Conservation (phyloP, 1,140 invertebrate genomes). For the Potamilus streckersoni region DNA sequence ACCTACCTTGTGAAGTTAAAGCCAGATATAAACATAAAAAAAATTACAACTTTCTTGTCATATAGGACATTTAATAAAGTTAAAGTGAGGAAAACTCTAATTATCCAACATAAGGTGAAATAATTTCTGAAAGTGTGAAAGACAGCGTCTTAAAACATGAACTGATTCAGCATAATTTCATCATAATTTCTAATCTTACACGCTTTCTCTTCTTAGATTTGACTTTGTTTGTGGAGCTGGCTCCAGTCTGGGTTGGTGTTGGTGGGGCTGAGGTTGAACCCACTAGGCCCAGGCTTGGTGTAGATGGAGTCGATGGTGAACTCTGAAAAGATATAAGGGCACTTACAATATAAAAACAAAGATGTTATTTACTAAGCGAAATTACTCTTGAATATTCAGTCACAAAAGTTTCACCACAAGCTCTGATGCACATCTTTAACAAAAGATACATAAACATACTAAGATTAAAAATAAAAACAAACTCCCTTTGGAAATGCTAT, state of each 20-base stretch:
- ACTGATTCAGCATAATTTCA: not conserved
- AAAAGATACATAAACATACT: not conserved
- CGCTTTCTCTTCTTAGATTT: constrained; percentile 55
- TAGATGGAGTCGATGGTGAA: constrained; percentile 44
- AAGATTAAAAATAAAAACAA: not conserved
- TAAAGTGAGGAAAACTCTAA: too few species aligned
- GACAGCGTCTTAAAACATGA: too few species aligned
- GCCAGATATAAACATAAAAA: too few species aligned
- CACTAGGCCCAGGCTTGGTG: constrained; percentile 7
- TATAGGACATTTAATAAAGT: too few species aligned
- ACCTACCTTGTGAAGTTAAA: too few species aligned
- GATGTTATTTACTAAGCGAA: too few species aligned
- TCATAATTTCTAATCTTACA: constrained; percentile 25
- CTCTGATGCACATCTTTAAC: not conserved
- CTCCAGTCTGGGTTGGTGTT: constrained; percentile 12
- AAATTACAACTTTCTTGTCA: too few species aligned
- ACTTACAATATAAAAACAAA: constrained; percentile 1
- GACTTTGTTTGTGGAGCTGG: constrained; percentile 20
- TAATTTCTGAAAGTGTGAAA: too few species aligned
- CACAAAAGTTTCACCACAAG: not conserved
- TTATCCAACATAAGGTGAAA: too few species aligned
- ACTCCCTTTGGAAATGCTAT: not conserved
- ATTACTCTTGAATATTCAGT: not conserved
- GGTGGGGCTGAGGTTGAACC: not conserved
- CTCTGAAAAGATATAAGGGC: constrained; percentile 24